phyloP scores from a whole-genome alignment of 2,797 vertebrate genomes.

The Lepilemur ruficaudatus region DNA sequence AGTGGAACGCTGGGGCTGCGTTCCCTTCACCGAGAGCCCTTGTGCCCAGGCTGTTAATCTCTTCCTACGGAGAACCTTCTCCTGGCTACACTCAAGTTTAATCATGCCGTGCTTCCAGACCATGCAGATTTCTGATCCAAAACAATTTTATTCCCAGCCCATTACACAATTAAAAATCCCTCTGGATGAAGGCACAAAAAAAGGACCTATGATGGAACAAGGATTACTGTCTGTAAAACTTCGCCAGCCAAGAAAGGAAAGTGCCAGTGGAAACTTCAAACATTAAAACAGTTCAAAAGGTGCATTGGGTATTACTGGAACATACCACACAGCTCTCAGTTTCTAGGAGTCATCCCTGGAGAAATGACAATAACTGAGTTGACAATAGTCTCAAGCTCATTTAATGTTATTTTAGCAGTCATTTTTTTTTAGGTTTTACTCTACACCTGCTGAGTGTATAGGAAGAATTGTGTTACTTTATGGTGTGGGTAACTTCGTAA shows the following conservation, averaged over 20 bases:
- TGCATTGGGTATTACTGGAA: neutral
- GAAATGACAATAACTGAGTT: neutral
- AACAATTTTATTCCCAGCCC: neutral
- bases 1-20: neutral
- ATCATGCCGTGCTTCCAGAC: neutral
- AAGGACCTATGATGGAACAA: neutral
- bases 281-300: neutral
- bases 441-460: neutral
- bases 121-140: neutral
- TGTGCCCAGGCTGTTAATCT: neutral
- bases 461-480: neutral
- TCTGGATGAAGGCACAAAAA: neutral
- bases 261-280: neutral
- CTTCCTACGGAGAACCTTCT: neutral
- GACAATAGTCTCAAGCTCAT: neutral
- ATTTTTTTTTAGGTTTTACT: neutral
- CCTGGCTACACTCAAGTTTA: neutral
- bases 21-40: neutral
- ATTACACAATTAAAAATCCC: conserved; percentile 24
- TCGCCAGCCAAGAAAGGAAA: neutral
- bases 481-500: neutral
- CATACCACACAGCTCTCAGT: neutral
- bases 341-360: neutral
- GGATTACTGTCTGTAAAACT: neutral
- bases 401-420: conserved; percentile 6